phyloP scores from a whole-genome alignment of 2,113 vertebrate genomes.

The Entosphenus tridentatus region DNA sequence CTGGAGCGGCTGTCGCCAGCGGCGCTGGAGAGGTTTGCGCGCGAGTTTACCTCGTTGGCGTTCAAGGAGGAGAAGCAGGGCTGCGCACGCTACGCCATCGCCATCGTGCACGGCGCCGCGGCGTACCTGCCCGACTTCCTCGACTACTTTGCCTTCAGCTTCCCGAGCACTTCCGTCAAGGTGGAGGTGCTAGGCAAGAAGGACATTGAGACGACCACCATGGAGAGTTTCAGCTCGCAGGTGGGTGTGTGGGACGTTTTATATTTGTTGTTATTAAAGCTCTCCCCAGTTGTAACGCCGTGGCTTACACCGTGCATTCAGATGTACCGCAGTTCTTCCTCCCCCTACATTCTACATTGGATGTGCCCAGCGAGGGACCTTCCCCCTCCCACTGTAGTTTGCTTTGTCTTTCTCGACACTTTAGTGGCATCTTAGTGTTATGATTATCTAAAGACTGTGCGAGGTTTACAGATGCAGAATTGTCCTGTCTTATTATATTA shows the following conservation, averaged over 20 bases:
- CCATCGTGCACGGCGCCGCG: constrained; percentile 79
- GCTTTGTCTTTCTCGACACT: no score
- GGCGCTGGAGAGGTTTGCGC: constrained; percentile 74
- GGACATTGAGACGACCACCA: constrained; percentile 96
- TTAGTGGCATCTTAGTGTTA: no score
- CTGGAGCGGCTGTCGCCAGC: constrained; percentile 49
- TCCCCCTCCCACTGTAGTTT: no score
- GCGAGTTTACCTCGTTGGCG: constrained; percentile 66
- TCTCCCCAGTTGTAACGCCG: no score
- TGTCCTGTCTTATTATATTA: no score
- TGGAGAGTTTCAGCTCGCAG: constrained; percentile 93
- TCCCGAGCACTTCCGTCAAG: constrained; percentile 88
- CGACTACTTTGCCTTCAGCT: constrained; percentile 92
- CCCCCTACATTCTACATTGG: no score
- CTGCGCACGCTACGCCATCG: constrained; percentile 84
- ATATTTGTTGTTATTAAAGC: no score
- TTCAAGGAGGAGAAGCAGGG: constrained; percentile 70
- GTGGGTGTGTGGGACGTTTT: constrained; percentile 25
- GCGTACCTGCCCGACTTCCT: constrained; percentile 83
- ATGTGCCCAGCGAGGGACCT: no score
- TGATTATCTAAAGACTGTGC: no score
- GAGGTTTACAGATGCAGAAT: no score
- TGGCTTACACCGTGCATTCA: no score
- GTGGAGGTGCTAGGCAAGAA: constrained; percentile 98
- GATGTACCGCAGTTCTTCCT: no score